Conservation (phyloP, 2,797 vertebrate species). For the Tragopan temminckii region DNA sequence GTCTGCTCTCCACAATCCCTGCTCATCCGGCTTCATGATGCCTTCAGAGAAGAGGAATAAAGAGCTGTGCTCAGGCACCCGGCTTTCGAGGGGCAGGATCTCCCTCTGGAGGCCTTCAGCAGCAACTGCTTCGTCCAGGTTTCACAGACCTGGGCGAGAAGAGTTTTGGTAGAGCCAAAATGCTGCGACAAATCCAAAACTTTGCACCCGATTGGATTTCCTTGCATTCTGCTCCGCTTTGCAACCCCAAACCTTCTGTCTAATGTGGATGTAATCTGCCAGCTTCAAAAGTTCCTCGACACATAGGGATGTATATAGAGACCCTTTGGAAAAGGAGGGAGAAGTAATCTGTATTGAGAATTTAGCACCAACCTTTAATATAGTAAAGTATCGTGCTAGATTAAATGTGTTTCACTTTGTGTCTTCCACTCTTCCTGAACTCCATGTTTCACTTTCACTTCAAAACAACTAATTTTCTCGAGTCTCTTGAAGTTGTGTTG, state of each 20-base stretch:
- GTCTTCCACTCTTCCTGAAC: neutral
- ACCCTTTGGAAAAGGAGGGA: neutral
- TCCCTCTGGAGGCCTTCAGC: slow-evolving; percentile 41
- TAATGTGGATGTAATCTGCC: neutral
- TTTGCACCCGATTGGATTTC: fast-evolving
- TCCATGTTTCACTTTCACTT: neutral
- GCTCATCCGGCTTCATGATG: neutral
- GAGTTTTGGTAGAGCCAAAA: neutral
- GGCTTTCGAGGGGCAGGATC: neutral
- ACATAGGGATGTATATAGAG: neutral
- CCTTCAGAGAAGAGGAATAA: neutral
- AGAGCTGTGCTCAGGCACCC: neutral
- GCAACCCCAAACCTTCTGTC: neutral
- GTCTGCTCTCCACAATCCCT: neutral
- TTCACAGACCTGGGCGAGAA: neutral
- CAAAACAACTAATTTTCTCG: neutral
- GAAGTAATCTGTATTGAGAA: neutral
- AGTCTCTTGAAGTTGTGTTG: neutral
- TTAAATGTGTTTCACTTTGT: neutral
- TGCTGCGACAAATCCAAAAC: neutral
- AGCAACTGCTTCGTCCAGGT: neutral
- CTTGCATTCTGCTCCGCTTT: neutral
- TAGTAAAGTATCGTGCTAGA: neutral
- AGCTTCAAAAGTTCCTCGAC: neutral
- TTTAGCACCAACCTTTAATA: neutral